phyloP scores from a whole-genome alignment of 1,140 invertebrate genomes.

The Meloidogyne floridensis region DNA sequence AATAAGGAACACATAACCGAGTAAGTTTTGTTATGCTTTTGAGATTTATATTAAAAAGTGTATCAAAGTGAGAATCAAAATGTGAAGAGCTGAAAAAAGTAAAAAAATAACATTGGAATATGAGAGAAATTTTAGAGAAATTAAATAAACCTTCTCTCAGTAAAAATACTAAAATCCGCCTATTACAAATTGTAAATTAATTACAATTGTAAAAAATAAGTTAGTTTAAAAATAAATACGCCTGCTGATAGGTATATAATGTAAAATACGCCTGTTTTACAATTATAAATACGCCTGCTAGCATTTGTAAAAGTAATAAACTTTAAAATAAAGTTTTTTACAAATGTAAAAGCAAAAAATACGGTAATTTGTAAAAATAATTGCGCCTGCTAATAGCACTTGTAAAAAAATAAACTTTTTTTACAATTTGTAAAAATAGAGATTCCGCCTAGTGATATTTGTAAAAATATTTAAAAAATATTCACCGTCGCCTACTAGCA shows the following conservation, averaged over 20 bases:
- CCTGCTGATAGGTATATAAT: not conserved
- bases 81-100: conserved; percentile 6
- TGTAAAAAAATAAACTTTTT: not conserved
- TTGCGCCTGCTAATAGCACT: not conserved
- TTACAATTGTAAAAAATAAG: not conserved
- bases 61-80: conserved; percentile 35
- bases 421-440: not conserved
- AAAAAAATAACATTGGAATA: not conserved
- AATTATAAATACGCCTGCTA: not conserved
- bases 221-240: not conserved
- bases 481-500: not conserved
- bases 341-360: not conserved
- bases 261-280: too few species aligned
- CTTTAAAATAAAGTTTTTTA: not conserved
- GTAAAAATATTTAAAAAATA: not conserved
- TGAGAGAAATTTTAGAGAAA: not conserved
- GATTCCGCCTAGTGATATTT: not conserved
- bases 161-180: too few species aligned
- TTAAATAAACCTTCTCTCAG: too few species aligned
- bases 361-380: not conserved
- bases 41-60: conserved; percentile 39
- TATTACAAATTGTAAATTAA: too few species aligned
- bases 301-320: not conserved
- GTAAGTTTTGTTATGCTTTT: conserved; percentile 40
- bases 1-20: conserved; percentile 33